Percentiles rank a stretch among this genome's conserved stretches.
phyloP scores from a whole-genome alignment of 2,797 vertebrate species.

The Coracias cyanogaster region DNA sequence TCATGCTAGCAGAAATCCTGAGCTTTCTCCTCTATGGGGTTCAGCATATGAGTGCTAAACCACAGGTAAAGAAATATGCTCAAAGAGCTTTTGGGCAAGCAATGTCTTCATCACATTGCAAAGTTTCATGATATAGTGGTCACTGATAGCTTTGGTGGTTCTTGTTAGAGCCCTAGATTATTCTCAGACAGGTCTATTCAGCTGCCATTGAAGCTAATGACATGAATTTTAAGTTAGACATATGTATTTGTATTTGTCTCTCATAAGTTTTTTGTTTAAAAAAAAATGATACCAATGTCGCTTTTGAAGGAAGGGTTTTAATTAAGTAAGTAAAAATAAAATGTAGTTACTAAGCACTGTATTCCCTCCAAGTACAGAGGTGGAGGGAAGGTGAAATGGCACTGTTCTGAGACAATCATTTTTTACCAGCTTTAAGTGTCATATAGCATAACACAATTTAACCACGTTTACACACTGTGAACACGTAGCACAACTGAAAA shows the following conservation, averaged over 20 bases:
- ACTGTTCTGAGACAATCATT: neutral
- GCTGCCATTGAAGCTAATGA: neutral
- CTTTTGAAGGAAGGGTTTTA: constrained; percentile 47
- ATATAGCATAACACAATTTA: neutral
- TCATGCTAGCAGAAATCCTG: neutral
- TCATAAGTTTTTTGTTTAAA: neutral
- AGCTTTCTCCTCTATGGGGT: neutral
- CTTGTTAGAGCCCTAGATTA: neutral
- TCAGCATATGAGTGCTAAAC: neutral
- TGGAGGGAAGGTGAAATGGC: neutral
- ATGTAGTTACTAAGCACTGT: neutral
- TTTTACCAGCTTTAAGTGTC: neutral
- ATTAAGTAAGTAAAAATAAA: neutral
- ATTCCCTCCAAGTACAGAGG: constrained; percentile 1
- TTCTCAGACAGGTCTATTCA: neutral
- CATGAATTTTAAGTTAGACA: neutral
- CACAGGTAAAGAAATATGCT: neutral
- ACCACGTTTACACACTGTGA: neutral
- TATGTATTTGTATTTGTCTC: neutral
- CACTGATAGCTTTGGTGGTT: neutral
- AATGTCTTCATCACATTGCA: neutral
- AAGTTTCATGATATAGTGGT: neutral
- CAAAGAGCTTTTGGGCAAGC: neutral
- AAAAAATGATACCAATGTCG: neutral
- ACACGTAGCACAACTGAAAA: neutral